A percentile compares a stretch with the other conserved stretches of the same genome.
Conservation (phyloP, 2,113 vertebrate species). For the Syngnathus scovelli region DNA sequence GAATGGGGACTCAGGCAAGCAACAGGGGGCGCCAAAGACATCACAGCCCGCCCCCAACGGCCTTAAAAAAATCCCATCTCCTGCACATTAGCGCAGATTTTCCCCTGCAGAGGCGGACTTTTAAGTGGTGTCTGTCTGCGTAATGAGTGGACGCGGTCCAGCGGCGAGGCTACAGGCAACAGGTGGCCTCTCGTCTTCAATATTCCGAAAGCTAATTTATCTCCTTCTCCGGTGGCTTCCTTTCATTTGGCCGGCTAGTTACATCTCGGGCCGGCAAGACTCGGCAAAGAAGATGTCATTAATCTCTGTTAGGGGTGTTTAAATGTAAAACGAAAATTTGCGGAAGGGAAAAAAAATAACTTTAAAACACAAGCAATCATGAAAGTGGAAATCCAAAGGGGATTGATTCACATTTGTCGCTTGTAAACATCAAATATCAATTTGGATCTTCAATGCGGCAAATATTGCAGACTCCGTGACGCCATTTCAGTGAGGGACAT, state of each 20-base stretch:
- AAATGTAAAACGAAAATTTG: not conserved
- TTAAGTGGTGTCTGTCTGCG: slow-evolving; percentile 23
- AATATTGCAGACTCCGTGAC: not conserved
- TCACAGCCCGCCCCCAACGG: not conserved
- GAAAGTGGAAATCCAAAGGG: not conserved
- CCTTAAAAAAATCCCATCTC: slow-evolving; percentile 15
- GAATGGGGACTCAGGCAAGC: not conserved
- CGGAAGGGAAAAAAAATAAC: not conserved
- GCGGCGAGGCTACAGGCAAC: slow-evolving; percentile 20
- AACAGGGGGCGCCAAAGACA: slow-evolving; percentile 46
- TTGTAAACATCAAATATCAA: not conserved
- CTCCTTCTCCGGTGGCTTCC: not conserved
- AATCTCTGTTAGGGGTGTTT: slow-evolving; percentile 3
- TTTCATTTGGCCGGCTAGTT: not conserved
- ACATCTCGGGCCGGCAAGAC: not conserved
- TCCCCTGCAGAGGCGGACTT: not conserved
- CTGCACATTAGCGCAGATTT: slow-evolving; percentile 43
- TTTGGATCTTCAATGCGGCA: not conserved
- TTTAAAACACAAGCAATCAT: not conserved
- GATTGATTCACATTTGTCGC: not conserved
- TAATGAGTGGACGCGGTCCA: slow-evolving; percentile 48
- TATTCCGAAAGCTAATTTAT: slow-evolving; percentile 1
- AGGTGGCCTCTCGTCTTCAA: slow-evolving; percentile 22
- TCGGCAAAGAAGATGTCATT: not conserved
- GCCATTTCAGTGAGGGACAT: not conserved